Percentiles rank a stretch among this genome's conserved stretches.
Conservation (phyloP, 2,797 vertebrate species). For the Pseudomugil gertrudae region DNA sequence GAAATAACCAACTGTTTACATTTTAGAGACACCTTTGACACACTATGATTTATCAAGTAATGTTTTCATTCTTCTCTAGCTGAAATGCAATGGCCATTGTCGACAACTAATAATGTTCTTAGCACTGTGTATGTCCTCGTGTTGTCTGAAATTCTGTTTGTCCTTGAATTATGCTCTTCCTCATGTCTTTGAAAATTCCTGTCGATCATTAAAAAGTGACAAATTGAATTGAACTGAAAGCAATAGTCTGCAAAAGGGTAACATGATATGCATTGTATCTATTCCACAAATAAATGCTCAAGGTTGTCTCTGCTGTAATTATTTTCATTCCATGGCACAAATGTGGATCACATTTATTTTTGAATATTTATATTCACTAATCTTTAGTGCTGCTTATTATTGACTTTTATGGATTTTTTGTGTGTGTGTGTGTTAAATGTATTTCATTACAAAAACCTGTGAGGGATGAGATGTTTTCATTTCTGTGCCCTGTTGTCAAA, state of each 20-base stretch:
- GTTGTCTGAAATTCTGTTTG: too few relatives aligned
- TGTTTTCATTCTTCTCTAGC: background rate
- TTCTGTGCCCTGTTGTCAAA: constrained; percentile 1
- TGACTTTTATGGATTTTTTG: constrained; percentile 11
- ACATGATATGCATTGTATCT: background rate
- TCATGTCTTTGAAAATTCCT: too few relatives aligned
- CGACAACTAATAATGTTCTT: background rate
- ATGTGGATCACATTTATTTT: background rate
- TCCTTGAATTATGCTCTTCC: too few relatives aligned
- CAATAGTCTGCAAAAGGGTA: background rate
- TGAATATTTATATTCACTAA: background rate
- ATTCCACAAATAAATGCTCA: background rate
- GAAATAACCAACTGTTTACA: background rate
- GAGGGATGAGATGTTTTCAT: constrained; percentile 15
- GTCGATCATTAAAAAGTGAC: too few relatives aligned
- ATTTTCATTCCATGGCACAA: too few relatives aligned
- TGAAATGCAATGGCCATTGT: background rate
- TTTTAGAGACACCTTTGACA: background rate
- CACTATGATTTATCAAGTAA: background rate
- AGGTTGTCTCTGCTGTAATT: constrained; percentile 1
- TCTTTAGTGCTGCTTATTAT: constrained; percentile 2
- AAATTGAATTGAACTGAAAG: too few relatives aligned
- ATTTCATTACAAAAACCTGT: constrained; percentile 32
- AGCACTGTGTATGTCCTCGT: too few relatives aligned
- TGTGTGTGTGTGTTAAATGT: constrained; percentile 35